Evolutionary conservation across 2,113 vertebrate genomes (phyloP), one percentile per base, ranked within the genome.

Genomic region (Melanerpes formicivorus): DNA sequence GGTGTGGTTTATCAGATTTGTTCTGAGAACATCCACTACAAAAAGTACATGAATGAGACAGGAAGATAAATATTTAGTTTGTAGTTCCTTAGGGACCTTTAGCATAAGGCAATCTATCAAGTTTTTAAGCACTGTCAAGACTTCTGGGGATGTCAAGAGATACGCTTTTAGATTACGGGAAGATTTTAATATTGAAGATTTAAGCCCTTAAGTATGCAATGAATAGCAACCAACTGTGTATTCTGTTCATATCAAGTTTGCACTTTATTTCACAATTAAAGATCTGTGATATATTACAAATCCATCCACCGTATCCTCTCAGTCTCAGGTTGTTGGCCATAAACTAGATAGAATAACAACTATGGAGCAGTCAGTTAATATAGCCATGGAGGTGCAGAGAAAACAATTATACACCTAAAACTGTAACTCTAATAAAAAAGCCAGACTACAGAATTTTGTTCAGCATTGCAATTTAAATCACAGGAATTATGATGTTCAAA

Each of bases 11-110:
- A 64, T 10, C 30, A 64, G 30, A 5, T 4, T 89, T 76, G 3
- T 52, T 87, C 72, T 77, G 54, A 42, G 79, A 93, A 74, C 46
- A 73, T 27, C 34, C 73, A 73, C 46, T 29, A 52, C 1, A 91
- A 1, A 1, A 63, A 85, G 40, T 73, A 52, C 18, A 32, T 42
- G 27, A 52, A 74, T 5, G 5, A 91, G 52, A 83, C 11, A 59
- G 26, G 46, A 87, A 94, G 48, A 77, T 37, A 92, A 91, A 87
- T 90, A 93, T 71, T 91, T 82, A 25, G 42, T 27, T 77, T 87
- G 11, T 30, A 77, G 46, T 18, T 91, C 79, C 52, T 55, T 59
- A 42, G 2, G 14, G 52, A 85, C 27, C 25, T 85, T 59, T 54
- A 77, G 10, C 32, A 60, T 64, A 70, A 82, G 6, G 27, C 62